Percentiles rank a stretch among this genome's conserved stretches.
These are phyloP conservation scores for Hedychridium roseum DNA, from an alignment of 2,888 invertebrate species.

Conservation along the genomic window DNA sequence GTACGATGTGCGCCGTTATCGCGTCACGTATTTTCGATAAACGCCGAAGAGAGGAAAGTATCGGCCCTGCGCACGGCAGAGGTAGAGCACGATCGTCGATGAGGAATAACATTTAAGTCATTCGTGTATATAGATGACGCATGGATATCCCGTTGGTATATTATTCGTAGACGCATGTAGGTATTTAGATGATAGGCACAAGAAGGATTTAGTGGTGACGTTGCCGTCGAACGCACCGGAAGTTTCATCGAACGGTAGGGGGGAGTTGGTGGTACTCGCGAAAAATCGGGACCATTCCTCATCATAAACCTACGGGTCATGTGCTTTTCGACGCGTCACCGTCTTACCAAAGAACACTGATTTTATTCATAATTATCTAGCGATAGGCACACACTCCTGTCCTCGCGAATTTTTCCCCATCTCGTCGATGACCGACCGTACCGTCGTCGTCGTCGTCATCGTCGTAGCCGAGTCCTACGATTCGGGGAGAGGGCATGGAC, in stretches of 20 bases:
- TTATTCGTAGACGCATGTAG: neutral
- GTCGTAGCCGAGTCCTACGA: no score
- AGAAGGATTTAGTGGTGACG: slow-evolving; percentile 25
- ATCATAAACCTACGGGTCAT: no score
- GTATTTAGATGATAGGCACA: slow-evolving; percentile 24
- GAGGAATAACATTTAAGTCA: slow-evolving; percentile 8
- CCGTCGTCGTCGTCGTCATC: no score
- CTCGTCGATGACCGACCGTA: slow-evolving; percentile 2
- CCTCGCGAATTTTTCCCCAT: no score
- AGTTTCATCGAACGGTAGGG: neutral
- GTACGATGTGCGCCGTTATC: slow-evolving; percentile 6
- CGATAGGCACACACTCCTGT: slow-evolving; percentile 22
- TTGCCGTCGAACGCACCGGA: slow-evolving; percentile 6
- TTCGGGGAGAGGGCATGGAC: no score
- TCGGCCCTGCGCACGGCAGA: slow-evolving; percentile 8
- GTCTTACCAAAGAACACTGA: slow-evolving; percentile 62
- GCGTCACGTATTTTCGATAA: neutral
- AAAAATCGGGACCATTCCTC: slow-evolving; percentile 55
- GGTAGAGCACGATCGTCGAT: slow-evolving; percentile 1
- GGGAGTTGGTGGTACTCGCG: neutral
- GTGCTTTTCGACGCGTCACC: slow-evolving; percentile 59
- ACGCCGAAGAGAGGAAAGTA: neutral
- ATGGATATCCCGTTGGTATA: slow-evolving; percentile 10
- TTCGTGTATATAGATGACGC: slow-evolving; percentile 25
- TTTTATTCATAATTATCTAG: slow-evolving; percentile 38